phyloP scores from a whole-genome alignment of 2,797 vertebrate species.

The Microctenopoma steveboyesi region DNA sequence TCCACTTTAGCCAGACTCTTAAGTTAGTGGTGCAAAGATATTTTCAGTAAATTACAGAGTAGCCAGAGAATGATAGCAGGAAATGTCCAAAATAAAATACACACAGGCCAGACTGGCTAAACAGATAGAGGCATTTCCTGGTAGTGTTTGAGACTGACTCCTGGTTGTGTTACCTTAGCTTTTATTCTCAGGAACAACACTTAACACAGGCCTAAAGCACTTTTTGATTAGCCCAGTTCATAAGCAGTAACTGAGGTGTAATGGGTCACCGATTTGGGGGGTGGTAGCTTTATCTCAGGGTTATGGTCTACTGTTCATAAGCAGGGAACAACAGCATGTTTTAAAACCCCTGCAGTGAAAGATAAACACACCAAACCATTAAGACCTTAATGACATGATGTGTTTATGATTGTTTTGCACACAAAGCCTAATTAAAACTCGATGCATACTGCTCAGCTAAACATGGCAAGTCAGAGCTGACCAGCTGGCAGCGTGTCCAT shows the following conservation, averaged over 20 bases:
- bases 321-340: background rate
- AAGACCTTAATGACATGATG: background rate
- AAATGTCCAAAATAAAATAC: conserved; percentile 75
- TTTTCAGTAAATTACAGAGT: conserved; percentile 79
- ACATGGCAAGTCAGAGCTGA: conserved; percentile 26
- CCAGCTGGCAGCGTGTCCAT: conserved; percentile 55
- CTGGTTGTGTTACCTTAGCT: conserved; percentile 39
- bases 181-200: conserved; percentile 40
- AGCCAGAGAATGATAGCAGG: conserved; percentile 75
- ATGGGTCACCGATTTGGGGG: background rate
- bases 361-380: conserved; percentile 14
- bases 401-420: conserved; percentile 18
- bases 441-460: conserved; percentile 16
- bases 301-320: background rate
- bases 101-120: conserved; percentile 50
- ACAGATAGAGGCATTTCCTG: conserved; percentile 67
- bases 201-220: background rate
- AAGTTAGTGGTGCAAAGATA: conserved; percentile 65
- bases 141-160: conserved; percentile 48
- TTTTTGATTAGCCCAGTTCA: background rate
- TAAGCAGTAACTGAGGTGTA: background rate
- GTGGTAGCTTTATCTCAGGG: background rate
- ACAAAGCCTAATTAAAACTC: conserved; percentile 29
- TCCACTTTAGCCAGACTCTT: conserved; percentile 54
- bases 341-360: conserved; percentile 7